A percentile compares a stretch with the other conserved stretches of the same genome.
Conservation (phyloP, 2,797 vertebrate genomes). For the Glossophaga mutica region DNA sequence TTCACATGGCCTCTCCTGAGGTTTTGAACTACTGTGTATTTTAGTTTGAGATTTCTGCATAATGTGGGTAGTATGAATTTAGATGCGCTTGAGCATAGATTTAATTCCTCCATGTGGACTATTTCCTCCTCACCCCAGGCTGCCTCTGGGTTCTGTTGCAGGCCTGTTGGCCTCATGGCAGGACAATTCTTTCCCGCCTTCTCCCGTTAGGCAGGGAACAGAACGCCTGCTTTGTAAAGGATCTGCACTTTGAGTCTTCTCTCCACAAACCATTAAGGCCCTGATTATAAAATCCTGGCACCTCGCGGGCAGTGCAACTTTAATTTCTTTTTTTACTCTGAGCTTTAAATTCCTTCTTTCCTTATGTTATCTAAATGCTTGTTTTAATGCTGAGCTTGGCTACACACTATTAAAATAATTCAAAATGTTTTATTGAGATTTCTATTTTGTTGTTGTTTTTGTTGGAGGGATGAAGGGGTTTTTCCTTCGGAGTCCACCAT, state of each 20-base stretch:
- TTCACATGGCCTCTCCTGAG: neutral
- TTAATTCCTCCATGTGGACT: neutral
- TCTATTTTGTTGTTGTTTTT: neutral
- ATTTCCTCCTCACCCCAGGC: neutral
- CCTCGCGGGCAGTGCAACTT: neutral
- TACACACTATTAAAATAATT: conserved; percentile 27
- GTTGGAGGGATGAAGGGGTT: neutral
- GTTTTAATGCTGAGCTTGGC: neutral
- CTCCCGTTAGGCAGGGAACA: neutral
- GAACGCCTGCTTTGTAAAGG: neutral
- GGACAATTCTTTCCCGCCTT: neutral
- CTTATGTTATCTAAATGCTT: neutral
- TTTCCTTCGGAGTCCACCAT: neutral
- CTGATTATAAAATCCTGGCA: neutral
- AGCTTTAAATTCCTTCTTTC: neutral
- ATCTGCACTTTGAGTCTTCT: neutral
- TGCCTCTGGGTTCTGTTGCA: neutral
- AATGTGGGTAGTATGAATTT: neutral
- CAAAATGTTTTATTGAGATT: neutral
- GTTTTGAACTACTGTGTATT: neutral
- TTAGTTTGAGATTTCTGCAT: neutral
- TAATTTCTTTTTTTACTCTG: neutral
- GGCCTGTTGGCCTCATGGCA: neutral
- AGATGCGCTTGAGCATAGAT: neutral
- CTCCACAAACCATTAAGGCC: neutral